Base-by-base conservation (phyloP, 2,113 vertebrate species). In the Lepus europaeus region DNA sequence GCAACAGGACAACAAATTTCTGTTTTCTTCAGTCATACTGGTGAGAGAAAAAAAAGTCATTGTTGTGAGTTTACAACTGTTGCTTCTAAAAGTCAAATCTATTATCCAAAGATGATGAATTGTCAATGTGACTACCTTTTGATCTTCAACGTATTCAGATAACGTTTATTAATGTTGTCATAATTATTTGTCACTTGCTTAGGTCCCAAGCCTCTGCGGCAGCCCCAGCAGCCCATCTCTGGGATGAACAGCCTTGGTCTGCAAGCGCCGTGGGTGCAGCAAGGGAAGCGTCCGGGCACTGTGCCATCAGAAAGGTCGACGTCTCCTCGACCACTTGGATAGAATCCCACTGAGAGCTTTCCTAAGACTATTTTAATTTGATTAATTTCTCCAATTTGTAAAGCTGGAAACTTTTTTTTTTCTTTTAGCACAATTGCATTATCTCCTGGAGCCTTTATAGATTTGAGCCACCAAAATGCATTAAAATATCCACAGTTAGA, bases 311-410 rank as follows among this genome's bases (percentile, higher is more conserved):
- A 36, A 29, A 73, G 61, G 73, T 82, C 59, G 27, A 14, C 13
- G 27, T 77, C 81, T 64, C 27, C 29, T 59, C 36, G 29, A 39
- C 68, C 77, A 22, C 63, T 93, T 85, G 97, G 94, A 93, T 29
- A 45, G 64, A 73, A 39, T 97, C 85, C 96, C 92, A n/a, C 64
- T 9, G 77, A 80, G 87, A 31, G 61, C 95, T 90, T 90, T 93
- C 86, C 70, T 23, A 13, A 85, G 90, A 86, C 77, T 66, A 36
- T 92, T 95, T 97, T 93, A 94, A 94, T 87, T 90, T 95, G 95
- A 97, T 97, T 95, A 90, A 97, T 96, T 95, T 95, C 88, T 92
- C 93, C 39, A 87, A 90, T 94, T 96, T 90, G 88, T 83, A 89
- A 91, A 91, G 77, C 95, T 89, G 87, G 79, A 76, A 94, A 89